These are phyloP conservation scores for Hypomesus transpacificus DNA, from an alignment of 2,113 vertebrate species.

Conservation along the genomic window DNA sequence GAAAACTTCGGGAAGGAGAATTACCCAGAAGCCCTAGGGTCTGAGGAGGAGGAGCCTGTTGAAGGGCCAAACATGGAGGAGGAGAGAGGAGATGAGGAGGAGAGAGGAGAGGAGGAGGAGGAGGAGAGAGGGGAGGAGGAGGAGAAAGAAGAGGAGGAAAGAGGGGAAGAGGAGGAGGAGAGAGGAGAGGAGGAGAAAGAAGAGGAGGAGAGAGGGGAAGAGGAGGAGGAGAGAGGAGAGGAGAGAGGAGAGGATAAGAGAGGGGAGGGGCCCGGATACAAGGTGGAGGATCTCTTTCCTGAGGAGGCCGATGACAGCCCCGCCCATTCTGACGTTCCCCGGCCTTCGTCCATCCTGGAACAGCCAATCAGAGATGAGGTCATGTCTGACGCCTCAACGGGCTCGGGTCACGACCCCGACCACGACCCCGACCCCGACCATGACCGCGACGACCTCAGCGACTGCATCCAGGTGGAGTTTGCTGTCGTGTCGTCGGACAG, in stretches of 20 bases:
- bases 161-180: not conserved
- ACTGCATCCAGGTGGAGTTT: conserved; percentile 68
- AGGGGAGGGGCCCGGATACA: not conserved
- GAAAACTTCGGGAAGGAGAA: no score
- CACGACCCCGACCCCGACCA: conserved; percentile 46
- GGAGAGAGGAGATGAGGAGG: not conserved
- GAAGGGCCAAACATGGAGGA: no score
- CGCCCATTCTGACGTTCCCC: not conserved
- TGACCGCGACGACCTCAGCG: conserved; percentile 59
- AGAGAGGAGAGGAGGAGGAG: not conserved
- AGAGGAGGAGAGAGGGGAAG: not conserved
- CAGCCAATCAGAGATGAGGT: conserved; percentile 20
- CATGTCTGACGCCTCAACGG: conserved; percentile 21
- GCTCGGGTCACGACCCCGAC: conserved; percentile 44
- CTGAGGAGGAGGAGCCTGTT: no score
- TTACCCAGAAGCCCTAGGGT: no score
- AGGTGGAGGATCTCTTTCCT: conserved; percentile 11
- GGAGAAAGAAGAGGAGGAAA: no score
- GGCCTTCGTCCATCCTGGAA: conserved; percentile 23
- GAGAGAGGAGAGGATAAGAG: no score
- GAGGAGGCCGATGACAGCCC: not conserved
- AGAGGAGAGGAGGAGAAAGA: no score
- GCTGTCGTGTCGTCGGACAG: conserved; percentile 69
- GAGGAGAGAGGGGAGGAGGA: no score
- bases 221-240: not conserved